Percentiles rank a stretch among this genome's conserved stretches.
Evolutionary conservation across 2,113 vertebrate genomes (phyloP).

Genomic region (Jacana jacana): DNA sequence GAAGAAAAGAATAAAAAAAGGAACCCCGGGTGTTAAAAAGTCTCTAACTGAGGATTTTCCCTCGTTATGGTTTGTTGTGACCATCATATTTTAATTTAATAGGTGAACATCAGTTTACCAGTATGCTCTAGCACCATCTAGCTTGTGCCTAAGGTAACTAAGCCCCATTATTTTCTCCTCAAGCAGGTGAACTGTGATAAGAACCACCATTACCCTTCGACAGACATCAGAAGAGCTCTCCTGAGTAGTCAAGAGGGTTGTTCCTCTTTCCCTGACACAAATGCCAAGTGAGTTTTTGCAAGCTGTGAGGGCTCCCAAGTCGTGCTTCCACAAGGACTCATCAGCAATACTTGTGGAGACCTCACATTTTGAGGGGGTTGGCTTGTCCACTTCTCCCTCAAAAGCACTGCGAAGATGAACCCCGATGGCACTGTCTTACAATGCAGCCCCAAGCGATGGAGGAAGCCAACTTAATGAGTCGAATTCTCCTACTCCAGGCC

Average conservation of each 20-base stretch:
- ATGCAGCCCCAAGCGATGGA: not conserved
- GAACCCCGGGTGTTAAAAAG: not conserved
- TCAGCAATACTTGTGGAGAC: not conserved
- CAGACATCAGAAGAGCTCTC: not conserved
- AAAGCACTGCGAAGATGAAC: not conserved
- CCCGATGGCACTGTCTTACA: not conserved
- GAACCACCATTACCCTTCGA: not conserved
- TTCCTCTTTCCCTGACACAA: not conserved
- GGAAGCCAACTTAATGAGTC: not conserved
- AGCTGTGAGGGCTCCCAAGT: not conserved
- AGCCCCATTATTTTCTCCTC: not conserved
- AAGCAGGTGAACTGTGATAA: not conserved
- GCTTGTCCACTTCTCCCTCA: not conserved
- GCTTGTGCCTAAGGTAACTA: slow-evolving; percentile 3
- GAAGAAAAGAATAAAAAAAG: not conserved
- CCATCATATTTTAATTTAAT: not conserved
- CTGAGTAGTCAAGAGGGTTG: not conserved
- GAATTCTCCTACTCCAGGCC: not conserved
- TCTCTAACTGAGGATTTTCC: not conserved
- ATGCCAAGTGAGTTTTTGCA: not conserved
- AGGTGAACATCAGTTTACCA: not conserved
- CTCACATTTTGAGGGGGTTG: not conserved
- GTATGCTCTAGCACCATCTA: slow-evolving; percentile 58
- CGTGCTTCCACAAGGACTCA: not conserved
- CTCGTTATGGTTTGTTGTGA: not conserved